Evolutionary conservation across 1,140 invertebrate genomes (phyloP).

Genomic region (Aricia agestis): DNA sequence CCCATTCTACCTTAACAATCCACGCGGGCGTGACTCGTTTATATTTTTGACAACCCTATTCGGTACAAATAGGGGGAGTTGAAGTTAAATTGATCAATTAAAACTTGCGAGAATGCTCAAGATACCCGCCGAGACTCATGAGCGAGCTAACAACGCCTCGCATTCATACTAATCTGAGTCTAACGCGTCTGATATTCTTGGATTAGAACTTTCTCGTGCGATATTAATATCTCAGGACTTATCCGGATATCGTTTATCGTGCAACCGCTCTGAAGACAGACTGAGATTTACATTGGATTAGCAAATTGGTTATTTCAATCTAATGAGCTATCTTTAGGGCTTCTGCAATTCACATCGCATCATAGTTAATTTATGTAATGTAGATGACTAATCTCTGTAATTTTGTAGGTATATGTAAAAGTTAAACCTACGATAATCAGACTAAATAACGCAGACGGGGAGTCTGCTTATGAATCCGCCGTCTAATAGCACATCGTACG

Average conservation of each 20-base stretch:
- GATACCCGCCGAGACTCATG: slow-evolving; percentile 31
- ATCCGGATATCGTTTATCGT: not conserved
- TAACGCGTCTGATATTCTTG: slow-evolving; percentile 5
- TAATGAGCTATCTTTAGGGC: too few species aligned
- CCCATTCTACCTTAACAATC: not conserved
- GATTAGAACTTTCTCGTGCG: slow-evolving; percentile 6
- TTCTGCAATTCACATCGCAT: too few species aligned
- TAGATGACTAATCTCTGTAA: too few species aligned
- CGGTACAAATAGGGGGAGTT: slow-evolving; percentile 36
- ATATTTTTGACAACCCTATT: slow-evolving; percentile 25
- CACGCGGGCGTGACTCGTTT: not conserved
- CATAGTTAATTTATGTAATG: too few species aligned
- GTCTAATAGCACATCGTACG: too few species aligned
- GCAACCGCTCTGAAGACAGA: not conserved
- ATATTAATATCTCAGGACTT: not conserved
- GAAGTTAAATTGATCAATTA: slow-evolving; percentile 65
- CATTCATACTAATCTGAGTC: slow-evolving; percentile 18
- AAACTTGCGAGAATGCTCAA: slow-evolving; percentile 42
- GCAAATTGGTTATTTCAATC: too few species aligned
- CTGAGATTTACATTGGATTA: not conserved
- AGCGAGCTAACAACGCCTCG: slow-evolving; percentile 20
- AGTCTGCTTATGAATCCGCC: too few species aligned
- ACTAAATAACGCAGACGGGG: too few species aligned
- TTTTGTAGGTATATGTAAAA: too few species aligned
- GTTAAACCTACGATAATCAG: too few species aligned